Conservation (phyloP, 2,888 invertebrate genomes). For the Xestia sexstrigata region DNA sequence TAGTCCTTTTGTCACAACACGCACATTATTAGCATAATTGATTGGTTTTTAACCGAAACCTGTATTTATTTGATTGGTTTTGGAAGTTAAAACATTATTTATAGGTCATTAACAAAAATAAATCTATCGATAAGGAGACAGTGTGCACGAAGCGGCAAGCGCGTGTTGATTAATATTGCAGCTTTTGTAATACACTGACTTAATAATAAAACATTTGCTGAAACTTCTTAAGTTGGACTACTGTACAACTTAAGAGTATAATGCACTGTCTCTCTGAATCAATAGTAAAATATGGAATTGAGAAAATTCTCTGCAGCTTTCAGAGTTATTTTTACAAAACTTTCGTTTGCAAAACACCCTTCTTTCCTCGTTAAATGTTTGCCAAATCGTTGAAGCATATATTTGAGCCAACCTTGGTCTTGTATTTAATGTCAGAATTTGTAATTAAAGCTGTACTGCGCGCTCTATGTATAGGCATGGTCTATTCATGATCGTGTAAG, state of each 20-base stretch:
- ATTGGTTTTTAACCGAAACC: conserved; percentile 61
- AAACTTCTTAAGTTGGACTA: conserved; percentile 35
- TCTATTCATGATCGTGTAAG: conserved; percentile 52
- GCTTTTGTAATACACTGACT: conserved; percentile 11
- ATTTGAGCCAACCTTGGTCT: conserved; percentile 18
- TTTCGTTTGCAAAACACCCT: conserved; percentile 10
- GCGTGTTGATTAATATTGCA: conserved; percentile 14
- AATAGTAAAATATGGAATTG: conserved; percentile 4
- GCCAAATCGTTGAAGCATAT: conserved; percentile 16
- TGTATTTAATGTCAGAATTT: conserved; percentile 20
- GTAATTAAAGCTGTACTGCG: conserved; percentile 35
- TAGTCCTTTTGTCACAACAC: conserved; percentile 72
- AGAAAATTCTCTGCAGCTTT: neutral
- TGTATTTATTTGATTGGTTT: conserved; percentile 45
- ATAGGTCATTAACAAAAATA: conserved; percentile 37
- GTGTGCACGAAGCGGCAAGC: conserved; percentile 9
- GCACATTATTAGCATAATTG: conserved; percentile 71
- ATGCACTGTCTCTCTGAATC: too few relatives aligned
- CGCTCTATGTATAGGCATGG: conserved; percentile 16
- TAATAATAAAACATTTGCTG: conserved; percentile 38
- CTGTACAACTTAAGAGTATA: too few relatives aligned
- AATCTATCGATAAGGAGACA: conserved; percentile 23
- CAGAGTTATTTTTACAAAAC: conserved; percentile 22
- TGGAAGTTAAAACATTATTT: conserved; percentile 21
- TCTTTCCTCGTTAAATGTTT: conserved; percentile 2